Evolutionary conservation across 2,113 vertebrate species (phyloP), one percentile per base, ranked within the genome.

Genomic region (Mormyrus iriodes): DNA sequence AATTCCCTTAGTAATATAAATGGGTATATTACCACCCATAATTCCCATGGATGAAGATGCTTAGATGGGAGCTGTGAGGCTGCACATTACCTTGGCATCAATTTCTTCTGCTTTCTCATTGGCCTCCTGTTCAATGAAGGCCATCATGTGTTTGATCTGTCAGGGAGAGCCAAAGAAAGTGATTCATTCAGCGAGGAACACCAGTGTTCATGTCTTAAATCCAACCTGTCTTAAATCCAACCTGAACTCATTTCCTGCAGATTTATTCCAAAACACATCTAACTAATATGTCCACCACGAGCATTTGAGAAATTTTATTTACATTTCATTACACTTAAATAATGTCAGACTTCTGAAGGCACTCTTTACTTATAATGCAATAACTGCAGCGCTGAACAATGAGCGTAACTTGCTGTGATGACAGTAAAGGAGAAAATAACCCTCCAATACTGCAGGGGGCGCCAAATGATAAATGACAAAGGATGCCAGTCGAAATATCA

Each of bases 61-160:
- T 92, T 9, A 46, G 39, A 19, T 8, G 85, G 27, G 49, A 86
- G 51, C 85, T 1, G 49, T 9, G 13, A 35, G 85, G 49, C 49
- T 19, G 19, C 12, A 82, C 10, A 90, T 96, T 94, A 99, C 98
- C 98, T 99, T 99, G 87, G 98, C 98, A 93, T 99, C 98, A 88
- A 99, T 99, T 94, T 99, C 98, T 93, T 99, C 98, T 87, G 98
- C 98, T 93, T 99, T 99, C 93, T 99, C 98, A 91, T 98, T 99
- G 93, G 98, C 98, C 94, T 99, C 98, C 94, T 99, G 98, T 92
- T 99, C 98, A 21, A 99, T 99, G 95, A 99, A 99, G 96, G 98
- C 98, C 98, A 99, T 99, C 98, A 99, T 99, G 92, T 99, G 98
- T 91, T 99, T 99, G 94, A 99, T 99, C 98, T 99, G 89, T 10